phyloP scores from a whole-genome alignment of 2,888 invertebrate genomes.

The Drosophila kokeensis region DNA sequence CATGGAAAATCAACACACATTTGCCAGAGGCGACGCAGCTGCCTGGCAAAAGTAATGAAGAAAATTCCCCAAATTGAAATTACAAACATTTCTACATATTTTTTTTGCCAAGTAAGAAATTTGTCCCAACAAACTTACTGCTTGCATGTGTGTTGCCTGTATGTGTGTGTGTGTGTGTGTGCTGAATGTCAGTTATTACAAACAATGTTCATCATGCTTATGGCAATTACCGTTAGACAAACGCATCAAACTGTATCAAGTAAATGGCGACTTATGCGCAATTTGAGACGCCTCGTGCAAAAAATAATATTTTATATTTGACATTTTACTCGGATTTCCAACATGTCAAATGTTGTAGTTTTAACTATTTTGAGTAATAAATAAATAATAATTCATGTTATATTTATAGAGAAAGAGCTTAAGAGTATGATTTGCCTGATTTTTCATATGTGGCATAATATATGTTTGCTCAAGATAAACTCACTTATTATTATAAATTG shows the following conservation, averaged over 20 bases:
- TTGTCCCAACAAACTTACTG: constrained; percentile 17
- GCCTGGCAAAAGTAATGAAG: constrained; percentile 64
- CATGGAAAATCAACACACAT: constrained; percentile 31
- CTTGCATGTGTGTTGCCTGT: constrained; percentile 1
- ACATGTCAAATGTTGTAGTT: constrained; percentile 5
- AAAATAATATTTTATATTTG: background rate
- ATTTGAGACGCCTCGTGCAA: constrained; percentile 40
- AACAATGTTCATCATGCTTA: constrained; percentile 74
- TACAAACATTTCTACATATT: constrained; percentile 63
- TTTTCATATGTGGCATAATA: background rate
- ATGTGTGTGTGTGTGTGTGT: constrained; percentile 25
- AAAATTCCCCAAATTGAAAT: constrained; percentile 77
- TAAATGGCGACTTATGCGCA: constrained; percentile 62
- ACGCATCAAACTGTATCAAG: constrained; percentile 62
- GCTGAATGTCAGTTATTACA: constrained; percentile 71
- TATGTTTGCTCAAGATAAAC: background rate
- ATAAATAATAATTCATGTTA: background rate
- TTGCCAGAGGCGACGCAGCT: constrained; percentile 45
- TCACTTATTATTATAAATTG: background rate
- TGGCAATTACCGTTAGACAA: constrained; percentile 74
- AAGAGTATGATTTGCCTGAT: background rate
- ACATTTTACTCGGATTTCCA: background rate
- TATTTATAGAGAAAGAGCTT: background rate
- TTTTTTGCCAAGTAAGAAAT: constrained; percentile 26
- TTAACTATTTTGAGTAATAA: background rate